Base-by-base conservation (phyloP, 2,113 vertebrate genomes). In the Willisornis vidua region DNA sequence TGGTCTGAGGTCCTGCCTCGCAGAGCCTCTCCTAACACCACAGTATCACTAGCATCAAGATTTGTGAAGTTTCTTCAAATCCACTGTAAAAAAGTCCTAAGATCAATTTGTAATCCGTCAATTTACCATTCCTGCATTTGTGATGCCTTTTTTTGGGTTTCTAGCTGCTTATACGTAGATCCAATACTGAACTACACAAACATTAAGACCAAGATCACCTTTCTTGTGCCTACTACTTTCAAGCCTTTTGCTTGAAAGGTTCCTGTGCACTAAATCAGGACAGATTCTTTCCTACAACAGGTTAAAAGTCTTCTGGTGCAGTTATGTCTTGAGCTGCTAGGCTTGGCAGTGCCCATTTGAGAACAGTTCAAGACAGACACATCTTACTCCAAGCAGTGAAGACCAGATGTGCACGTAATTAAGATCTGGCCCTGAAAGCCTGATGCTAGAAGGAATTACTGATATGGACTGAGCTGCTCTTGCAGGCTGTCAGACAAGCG, bases 401-500 rank as follows among this genome's bases (percentile, higher is more conserved):
- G 84, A 90, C 75, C 79, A 96, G 93, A 96, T 90, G 79, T 92
- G 87, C 68, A 71, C 48, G 10, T 86, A 86, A 94, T 94, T 86
- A 92, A 76, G 45, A 72, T 10, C 91, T 93, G 65, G 33, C 88
- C 68, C 79, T 67, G 79, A 80, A 94, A 83, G 72, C 29, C 75
- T 74, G 52, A n/a, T 57, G 78, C 79, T 95, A 79, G 78, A 88
- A 94, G 43, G 68, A 96, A 90, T 92, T 85, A 93, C 63, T 86
- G 93, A 46, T 45, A 49, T 6, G 63, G 87, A 63, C 51, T 6
- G 3, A 2, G 26, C 66, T 66, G 51, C 79, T 74, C 29, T 31
- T 74, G 59, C 61, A 74, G 51, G 51, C 68, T 94, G 87, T 85
- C 87, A 95, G 87, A 80, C 0, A 0, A 91, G 82, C 39, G 51